A percentile compares a stretch with the other conserved stretches of the same genome.
These are phyloP conservation scores for Dugesia japonica DNA, from an alignment of 2,888 invertebrate genomes.

Conservation along the genomic window DNA sequence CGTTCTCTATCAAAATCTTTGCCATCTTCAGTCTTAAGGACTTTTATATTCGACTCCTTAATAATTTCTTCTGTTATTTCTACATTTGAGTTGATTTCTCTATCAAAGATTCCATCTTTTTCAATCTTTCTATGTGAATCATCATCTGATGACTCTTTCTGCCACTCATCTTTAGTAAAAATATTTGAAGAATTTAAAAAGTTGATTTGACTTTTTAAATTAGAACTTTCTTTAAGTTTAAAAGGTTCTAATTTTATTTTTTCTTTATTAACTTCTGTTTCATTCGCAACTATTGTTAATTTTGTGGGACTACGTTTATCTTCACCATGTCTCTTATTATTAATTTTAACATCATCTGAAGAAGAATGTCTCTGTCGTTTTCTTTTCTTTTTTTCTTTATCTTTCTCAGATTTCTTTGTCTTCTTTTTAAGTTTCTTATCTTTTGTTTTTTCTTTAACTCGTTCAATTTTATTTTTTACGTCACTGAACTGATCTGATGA, in stretches of 20 bases:
- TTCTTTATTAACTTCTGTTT: not conserved
- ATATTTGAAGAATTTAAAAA: conserved; percentile 14
- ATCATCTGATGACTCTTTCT: not conserved
- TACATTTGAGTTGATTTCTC: not conserved
- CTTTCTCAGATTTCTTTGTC: not conserved
- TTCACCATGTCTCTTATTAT: not conserved
- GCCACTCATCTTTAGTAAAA: not conserved
- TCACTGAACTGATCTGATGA: not conserved
- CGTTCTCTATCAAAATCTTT: not conserved
- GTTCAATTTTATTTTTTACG: not conserved
- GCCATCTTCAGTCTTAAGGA: not conserved
- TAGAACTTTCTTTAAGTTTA: not conserved
- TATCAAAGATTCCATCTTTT: not conserved
- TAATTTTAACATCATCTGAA: not conserved
- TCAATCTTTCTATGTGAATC: not conserved
- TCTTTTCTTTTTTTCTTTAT: not conserved
- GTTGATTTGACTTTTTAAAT: conserved; percentile 1
- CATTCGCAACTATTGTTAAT: not conserved
- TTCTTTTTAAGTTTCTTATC: conserved; percentile 7
- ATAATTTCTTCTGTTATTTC: not conserved
- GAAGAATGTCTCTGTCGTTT: not conserved
- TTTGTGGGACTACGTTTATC: not conserved
- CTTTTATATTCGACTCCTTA: not conserved
- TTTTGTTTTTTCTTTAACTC: not conserved
- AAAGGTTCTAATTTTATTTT: not conserved